These are phyloP conservation scores for Calypte anna DNA, from an alignment of 2,113 vertebrate genomes.

Conservation along the genomic window DNA sequence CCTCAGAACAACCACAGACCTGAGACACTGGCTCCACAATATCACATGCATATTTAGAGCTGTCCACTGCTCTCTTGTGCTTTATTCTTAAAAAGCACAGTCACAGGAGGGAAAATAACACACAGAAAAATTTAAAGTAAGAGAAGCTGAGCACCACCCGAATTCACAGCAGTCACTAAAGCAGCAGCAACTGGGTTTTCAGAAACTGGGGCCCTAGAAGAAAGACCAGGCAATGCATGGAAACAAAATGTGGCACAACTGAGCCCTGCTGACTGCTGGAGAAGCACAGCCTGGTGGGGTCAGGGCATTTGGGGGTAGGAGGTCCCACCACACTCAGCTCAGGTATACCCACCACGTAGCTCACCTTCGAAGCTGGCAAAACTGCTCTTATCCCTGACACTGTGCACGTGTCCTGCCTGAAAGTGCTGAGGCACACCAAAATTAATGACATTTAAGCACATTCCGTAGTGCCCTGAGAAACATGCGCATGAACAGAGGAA, in stretches of 20 bases:
- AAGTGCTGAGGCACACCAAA: neutral
- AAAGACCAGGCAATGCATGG: neutral
- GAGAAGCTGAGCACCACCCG: neutral
- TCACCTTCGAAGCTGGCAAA: neutral
- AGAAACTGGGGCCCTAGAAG: neutral
- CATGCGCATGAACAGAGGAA: neutral
- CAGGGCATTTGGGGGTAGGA: neutral
- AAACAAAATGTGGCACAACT: neutral
- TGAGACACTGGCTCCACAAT: neutral
- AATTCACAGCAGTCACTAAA: neutral
- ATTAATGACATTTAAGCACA: neutral
- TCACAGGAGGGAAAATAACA: neutral
- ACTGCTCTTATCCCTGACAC: neutral
- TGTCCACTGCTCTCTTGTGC: neutral
- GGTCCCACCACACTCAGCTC: accelerated
- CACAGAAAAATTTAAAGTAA: neutral
- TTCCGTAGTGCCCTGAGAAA: conserved; percentile 16
- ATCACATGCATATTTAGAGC: conserved; percentile 46
- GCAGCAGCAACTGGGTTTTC: neutral
- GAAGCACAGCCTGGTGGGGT: accelerated
- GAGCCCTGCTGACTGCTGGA: neutral
- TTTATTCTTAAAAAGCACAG: neutral
- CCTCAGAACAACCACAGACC: conserved; percentile 18
- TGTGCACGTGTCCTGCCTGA: neutral
- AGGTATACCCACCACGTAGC: neutral